These are phyloP conservation scores for Mythimna ferrago DNA, from an alignment of 2,888 invertebrate genomes.

Conservation along the genomic window DNA sequence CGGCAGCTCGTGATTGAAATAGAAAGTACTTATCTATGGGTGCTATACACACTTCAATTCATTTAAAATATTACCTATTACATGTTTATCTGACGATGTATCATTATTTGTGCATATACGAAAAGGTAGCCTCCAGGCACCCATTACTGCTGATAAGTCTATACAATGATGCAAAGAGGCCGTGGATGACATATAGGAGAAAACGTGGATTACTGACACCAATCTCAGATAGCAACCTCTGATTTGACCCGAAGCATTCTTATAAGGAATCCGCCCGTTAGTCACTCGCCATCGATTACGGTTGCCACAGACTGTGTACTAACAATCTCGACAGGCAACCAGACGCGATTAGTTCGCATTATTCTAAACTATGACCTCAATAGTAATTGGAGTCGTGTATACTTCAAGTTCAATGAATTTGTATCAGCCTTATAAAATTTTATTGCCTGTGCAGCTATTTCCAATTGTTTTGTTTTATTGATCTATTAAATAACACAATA, in stretches of 20 bases:
- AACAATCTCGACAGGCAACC: constrained; percentile 40
- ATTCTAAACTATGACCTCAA: constrained; percentile 62
- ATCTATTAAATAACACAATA: constrained; percentile 60
- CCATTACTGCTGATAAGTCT: constrained; percentile 69
- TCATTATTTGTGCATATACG: constrained; percentile 55
- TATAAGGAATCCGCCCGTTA: constrained; percentile 88
- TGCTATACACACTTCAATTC: constrained; percentile 65
- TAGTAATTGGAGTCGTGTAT: constrained; percentile 62
- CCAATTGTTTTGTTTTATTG: constrained; percentile 61
- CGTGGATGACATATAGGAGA: constrained; percentile 85
- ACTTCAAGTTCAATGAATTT: constrained; percentile 66
- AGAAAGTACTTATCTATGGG: constrained; percentile 74
- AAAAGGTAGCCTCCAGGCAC: constrained; percentile 64
- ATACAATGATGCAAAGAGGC: constrained; percentile 72
- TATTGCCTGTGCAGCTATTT: constrained; percentile 58
- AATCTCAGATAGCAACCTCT: constrained; percentile 84
- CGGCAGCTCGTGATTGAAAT: constrained; percentile 76
- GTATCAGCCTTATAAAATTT: constrained; percentile 62
- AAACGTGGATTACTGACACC: constrained; percentile 87
- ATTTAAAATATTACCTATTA: constrained; percentile 68
- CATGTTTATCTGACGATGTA: constrained; percentile 52
- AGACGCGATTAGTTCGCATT: constrained; percentile 49
- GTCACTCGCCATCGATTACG: constrained; percentile 79
- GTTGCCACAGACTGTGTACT: constrained; percentile 67
- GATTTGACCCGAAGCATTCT: constrained; percentile 86